Evolutionary conservation across 2,113 vertebrate genomes (phyloP).

Genomic region (Pheucticus melanocephalus): DNA sequence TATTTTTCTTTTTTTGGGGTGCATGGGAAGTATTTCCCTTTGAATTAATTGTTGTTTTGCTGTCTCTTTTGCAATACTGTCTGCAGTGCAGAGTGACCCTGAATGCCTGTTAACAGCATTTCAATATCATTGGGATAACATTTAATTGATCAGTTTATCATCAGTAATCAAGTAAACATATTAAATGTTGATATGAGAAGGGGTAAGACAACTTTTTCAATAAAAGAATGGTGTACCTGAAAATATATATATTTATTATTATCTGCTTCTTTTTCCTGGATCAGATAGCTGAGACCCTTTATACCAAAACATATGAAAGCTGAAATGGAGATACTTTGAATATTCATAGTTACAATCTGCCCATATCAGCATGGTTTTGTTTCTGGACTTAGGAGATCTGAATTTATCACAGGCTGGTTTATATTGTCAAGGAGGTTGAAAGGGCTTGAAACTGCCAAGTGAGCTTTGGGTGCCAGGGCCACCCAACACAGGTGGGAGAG

Average conservation of each 20-base stretch:
- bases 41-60: neutral
- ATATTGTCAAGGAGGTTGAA: neutral
- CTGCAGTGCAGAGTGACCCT: conserved; percentile 9
- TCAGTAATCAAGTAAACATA: conserved; percentile 59
- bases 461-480: neutral
- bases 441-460: neutral
- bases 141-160: conserved; percentile 64
- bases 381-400: neutral
- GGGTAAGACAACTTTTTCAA: neutral
- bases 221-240: neutral
- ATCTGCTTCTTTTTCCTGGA: neutral
- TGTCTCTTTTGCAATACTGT: neutral
- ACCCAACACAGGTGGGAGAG: neutral
- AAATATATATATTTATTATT: neutral
- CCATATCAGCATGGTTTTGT: neutral
- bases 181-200: conserved; percentile 46
- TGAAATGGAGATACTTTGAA: neutral
- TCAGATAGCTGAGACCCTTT: neutral
- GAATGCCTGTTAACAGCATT: conserved; percentile 57
- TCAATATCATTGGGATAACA: conserved; percentile 54
- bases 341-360: neutral
- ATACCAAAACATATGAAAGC: neutral
- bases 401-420: neutral
- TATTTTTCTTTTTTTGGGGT: neutral
- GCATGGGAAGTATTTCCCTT: neutral